These are phyloP conservation scores for Drosophila persimilis DNA, from an alignment of 1,140 invertebrate genomes.

Conservation along the genomic window DNA sequence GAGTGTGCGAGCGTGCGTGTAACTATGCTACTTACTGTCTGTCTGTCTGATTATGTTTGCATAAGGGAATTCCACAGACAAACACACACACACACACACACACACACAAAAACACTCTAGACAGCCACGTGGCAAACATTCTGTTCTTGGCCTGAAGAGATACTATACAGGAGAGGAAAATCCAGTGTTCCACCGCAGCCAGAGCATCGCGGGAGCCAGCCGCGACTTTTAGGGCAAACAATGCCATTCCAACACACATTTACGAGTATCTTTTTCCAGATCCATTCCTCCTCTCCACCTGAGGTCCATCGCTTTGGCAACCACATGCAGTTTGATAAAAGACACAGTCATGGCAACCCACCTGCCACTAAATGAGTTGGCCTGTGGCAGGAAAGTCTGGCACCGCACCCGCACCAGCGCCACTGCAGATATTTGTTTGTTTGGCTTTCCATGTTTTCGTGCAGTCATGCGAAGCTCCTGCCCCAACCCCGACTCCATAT, in stretches of 20 bases:
- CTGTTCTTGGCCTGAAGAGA: slow-evolving; percentile 1
- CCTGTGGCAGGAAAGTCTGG: slow-evolving; percentile 42
- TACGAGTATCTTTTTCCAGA: background rate
- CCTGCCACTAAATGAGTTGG: slow-evolving; percentile 67
- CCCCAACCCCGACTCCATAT: slow-evolving; percentile 11
- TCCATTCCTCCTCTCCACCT: background rate
- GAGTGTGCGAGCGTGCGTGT: slow-evolving; percentile 48
- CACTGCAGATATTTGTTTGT: slow-evolving; percentile 56
- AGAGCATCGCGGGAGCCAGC: slow-evolving; percentile 35
- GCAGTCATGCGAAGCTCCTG: slow-evolving; percentile 42
- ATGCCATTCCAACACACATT: too few relatives aligned
- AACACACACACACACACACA: slow-evolving; percentile 5
- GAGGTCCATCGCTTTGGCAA: slow-evolving; percentile 16
- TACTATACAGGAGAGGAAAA: background rate
- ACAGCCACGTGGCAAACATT: slow-evolving; percentile 16
- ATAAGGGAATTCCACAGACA: slow-evolving; percentile 39
- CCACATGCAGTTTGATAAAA: slow-evolving; percentile 49
- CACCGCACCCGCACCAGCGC: slow-evolving; percentile 9
- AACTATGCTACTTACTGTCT: slow-evolving; percentile 77
- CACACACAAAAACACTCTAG: background rate
- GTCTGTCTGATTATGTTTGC: slow-evolving; percentile 48
- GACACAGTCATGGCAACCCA: slow-evolving; percentile 55
- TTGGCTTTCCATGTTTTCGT: slow-evolving; percentile 60
- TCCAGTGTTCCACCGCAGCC: slow-evolving; percentile 7
- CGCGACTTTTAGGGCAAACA: slow-evolving; percentile 43